A percentile compares a stretch with the other conserved stretches of the same genome.
Conservation (phyloP, 2,113 vertebrate genomes). For the Miniopterus natalensis region DNA sequence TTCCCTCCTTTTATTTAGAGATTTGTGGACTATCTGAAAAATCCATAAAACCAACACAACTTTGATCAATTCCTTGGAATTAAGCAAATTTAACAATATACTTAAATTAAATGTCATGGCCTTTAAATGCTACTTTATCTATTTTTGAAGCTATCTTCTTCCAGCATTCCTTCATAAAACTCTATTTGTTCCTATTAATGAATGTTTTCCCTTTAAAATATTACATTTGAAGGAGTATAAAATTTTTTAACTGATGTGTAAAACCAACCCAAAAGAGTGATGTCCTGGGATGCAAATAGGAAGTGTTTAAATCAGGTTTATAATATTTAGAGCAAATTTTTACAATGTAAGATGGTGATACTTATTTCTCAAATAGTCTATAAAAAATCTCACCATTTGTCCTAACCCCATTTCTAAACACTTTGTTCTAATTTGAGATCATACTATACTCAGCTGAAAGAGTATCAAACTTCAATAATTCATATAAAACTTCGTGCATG, state of each 20-base stretch:
- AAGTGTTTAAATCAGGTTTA: neutral
- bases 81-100: slow-evolving; percentile 68
- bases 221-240: slow-evolving; percentile 34
- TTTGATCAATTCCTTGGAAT: slow-evolving; percentile 67
- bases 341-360: neutral
- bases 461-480: neutral
- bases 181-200: neutral
- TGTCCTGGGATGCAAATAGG: neutral
- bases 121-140: slow-evolving; percentile 57
- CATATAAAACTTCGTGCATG: neutral
- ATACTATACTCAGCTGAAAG: neutral
- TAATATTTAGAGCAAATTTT: neutral
- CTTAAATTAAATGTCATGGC: slow-evolving; percentile 36
- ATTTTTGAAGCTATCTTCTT: slow-evolving; percentile 70
- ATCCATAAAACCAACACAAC: neutral
- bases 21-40: neutral
- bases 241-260: neutral
- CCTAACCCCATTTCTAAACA: neutral
- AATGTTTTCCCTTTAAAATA: slow-evolving; percentile 8
- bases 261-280: neutral
- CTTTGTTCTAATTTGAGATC: neutral
- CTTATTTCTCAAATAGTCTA: neutral
- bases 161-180: slow-evolving; percentile 55
- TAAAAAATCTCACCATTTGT: neutral
- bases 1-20: slow-evolving; percentile 64